Evolutionary conservation across 2,888 invertebrate species (phyloP).

Genomic region (Ochropleura plecta): DNA sequence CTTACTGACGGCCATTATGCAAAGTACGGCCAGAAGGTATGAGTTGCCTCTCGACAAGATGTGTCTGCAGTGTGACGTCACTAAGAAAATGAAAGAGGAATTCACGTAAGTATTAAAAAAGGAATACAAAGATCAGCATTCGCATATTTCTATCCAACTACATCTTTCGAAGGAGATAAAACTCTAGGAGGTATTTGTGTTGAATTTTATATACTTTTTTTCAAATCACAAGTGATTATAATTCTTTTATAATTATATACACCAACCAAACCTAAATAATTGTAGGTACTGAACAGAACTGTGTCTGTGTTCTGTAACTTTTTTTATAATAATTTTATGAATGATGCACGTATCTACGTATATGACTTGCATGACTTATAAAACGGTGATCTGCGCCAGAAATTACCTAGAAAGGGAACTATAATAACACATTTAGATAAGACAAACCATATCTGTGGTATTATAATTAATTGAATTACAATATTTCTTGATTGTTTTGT

Average conservation of each 20-base stretch:
- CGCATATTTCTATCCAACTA: not conserved
- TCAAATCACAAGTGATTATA: not conserved
- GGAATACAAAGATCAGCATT: not conserved
- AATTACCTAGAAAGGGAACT: not conserved
- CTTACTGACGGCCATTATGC: slow-evolving; percentile 99
- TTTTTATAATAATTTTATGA: not conserved
- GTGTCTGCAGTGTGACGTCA: slow-evolving; percentile 99
- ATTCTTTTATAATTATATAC: no score
- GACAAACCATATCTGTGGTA: not conserved
- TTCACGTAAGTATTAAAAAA: slow-evolving; percentile 92
- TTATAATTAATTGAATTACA: slow-evolving; percentile 8
- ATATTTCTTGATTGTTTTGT: slow-evolving; percentile 52
- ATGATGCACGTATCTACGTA: not conserved
- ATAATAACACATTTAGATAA: not conserved
- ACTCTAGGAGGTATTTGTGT: not conserved
- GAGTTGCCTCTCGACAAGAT: slow-evolving; percentile 98
- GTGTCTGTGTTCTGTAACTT: not conserved
- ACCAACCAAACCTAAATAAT: not conserved
- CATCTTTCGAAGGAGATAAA: not conserved
- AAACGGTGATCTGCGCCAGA: not conserved
- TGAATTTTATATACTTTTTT: not conserved
- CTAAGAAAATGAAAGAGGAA: slow-evolving; percentile 98
- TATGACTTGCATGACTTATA: not conserved
- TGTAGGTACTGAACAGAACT: not conserved
- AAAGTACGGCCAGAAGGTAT: slow-evolving; percentile 98